Evolutionary conservation across 1,140 invertebrate species (phyloP).

Genomic region (Tetragnatha versicolor): DNA sequence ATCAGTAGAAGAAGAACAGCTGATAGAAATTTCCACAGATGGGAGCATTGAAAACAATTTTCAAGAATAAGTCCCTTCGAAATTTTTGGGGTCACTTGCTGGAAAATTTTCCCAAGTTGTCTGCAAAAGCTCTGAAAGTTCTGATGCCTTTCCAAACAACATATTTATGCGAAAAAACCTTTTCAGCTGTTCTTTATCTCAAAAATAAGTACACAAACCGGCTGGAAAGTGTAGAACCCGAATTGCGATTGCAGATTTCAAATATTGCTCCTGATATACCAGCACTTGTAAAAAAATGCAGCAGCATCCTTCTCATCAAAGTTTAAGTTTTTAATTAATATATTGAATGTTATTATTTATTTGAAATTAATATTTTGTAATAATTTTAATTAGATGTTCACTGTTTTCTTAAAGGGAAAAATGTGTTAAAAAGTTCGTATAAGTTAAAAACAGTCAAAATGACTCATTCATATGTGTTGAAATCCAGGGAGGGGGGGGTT

Average conservation of each 20-base stretch:
- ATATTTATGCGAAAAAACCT: not conserved
- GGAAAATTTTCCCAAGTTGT: not conserved
- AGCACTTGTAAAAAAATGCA: not conserved
- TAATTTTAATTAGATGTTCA: too few species aligned
- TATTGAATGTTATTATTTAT: too few species aligned
- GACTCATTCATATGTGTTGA: too few species aligned
- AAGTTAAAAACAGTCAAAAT: not conserved
- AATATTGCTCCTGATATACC: not conserved
- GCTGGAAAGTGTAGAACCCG: not conserved
- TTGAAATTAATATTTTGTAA: too few species aligned
- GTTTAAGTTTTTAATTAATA: not conserved
- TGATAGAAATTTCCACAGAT: not conserved
- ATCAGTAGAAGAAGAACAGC: not conserved
- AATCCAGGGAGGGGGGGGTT: too few species aligned
- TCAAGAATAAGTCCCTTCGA: not conserved
- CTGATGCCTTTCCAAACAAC: not conserved
- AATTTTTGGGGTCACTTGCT: not conserved
- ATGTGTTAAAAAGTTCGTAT: too few species aligned
- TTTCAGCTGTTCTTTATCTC: not conserved
- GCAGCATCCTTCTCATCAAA: not conserved
- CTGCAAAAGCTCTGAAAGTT: not conserved
- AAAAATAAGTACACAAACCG: not conserved
- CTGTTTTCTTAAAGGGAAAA: too few species aligned
- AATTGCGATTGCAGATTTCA: not conserved
- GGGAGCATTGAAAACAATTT: not conserved